Conservation (phyloP, 2,113 vertebrate genomes). For the Xiphophorus hellerii region DNA sequence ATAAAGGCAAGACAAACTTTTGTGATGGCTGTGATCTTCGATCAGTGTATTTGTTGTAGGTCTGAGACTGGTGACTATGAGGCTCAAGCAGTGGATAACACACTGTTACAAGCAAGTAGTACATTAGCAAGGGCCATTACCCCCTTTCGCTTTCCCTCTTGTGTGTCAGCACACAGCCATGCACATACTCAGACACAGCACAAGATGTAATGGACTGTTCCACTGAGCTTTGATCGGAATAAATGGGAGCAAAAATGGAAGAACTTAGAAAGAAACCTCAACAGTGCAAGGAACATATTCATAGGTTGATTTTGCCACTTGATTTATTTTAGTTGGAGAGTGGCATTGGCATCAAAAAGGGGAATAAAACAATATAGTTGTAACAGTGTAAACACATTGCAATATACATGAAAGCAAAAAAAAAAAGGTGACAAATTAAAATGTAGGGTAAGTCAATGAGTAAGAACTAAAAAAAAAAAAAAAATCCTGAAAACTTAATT, state of each 20-base stretch:
- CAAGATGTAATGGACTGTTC: conserved; percentile 34
- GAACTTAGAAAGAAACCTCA: conserved; percentile 2
- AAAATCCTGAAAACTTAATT: too few relatives aligned
- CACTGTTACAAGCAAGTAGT: conserved; percentile 50
- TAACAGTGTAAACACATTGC: too few relatives aligned
- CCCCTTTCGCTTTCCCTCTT: conserved; percentile 20
- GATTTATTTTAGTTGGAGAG: conserved; percentile 3
- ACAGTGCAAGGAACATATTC: not conserved
- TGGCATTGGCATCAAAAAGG: too few relatives aligned
- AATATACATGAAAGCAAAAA: too few relatives aligned
- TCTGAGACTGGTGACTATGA: conserved; percentile 12
- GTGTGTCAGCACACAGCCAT: conserved; percentile 4
- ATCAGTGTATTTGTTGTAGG: not conserved
- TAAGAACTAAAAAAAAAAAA: too few relatives aligned
- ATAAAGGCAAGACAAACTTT: not conserved
- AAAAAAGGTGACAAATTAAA: too few relatives aligned
- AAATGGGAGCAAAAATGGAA: conserved; percentile 20
- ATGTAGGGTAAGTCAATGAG: too few relatives aligned
- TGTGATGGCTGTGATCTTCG: not conserved
- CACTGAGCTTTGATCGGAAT: conserved; percentile 32
- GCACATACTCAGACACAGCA: conserved; percentile 25
- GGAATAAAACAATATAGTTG: too few relatives aligned
- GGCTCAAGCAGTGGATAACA: conserved; percentile 44
- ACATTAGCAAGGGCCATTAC: conserved; percentile 61
- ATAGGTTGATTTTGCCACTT: not conserved